Base-by-base conservation (phyloP, 1,140 invertebrate species). In the Streblospio benedicti region DNA sequence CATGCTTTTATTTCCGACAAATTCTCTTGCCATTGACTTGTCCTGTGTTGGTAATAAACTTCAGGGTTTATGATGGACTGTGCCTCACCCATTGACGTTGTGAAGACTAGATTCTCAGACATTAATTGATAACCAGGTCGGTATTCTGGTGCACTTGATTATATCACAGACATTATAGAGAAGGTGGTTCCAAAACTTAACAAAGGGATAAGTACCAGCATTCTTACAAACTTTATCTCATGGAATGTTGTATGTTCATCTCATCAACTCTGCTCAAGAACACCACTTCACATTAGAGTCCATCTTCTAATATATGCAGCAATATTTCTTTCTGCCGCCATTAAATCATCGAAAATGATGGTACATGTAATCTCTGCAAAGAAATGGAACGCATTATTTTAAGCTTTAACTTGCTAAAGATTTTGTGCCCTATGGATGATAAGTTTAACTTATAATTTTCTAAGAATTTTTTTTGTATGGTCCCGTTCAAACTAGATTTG, bases 171-270 rank as follows among this genome's bases (percentile, higher is more conserved):
- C 31, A 86, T 85, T 78, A 83, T 50, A 67, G 72, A 38, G 79
- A 85, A 64, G 84, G 85, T 65, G 85, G 86, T 1, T 71, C 77
- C 1, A 63, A 68, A 1, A 81, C 85, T 2, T 86, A 86, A 65
- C 84, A 84, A 84, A 84, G 80, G 83, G 83, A 82, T 84, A 73
- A 72, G 68, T 81, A 25, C 85, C 86, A 2, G 86, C 85, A 27
- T 87, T 87, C 66, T 76, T 80, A 12, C 77, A n/a, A n/a, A 86
- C 14, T 74, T 88, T 2, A 85, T 85, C 0, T 82, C 82, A 1
- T 88, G 86, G 86, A 87, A 87, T 69, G 85, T 87, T 62, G 80
- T 83, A 82, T 87, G 71, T 88, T 86, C 82, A 75, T 87, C 32
- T 84, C 83, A 6, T 87, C 85, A 66, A 86, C 87, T 68, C 86